Base-by-base conservation (phyloP, 2,888 invertebrate species). In the Colostygia pectinataria region DNA sequence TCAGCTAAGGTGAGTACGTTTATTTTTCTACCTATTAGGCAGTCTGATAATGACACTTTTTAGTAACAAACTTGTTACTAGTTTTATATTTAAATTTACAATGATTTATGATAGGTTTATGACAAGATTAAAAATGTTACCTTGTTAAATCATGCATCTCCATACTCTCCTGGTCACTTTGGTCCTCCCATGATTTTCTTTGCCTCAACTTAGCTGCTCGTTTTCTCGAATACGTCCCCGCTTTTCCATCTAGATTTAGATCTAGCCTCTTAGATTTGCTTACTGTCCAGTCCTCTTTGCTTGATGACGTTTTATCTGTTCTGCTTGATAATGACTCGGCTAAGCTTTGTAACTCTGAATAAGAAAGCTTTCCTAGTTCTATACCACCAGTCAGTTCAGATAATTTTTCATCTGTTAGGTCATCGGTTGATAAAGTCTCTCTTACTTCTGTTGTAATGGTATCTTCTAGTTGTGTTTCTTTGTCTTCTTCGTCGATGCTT, bases 131-230 rank as follows among this genome's bases (percentile, higher is more conserved):
- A 4, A 20, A 5, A 20, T 20, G 20, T 6, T 5, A 87, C 90
- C 90, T 77, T 2, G 93, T 93, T 13, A 94, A 79, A 59, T 94
- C 94, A 61, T 93, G 92, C 65, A 94, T 83, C 65, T 94, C 94
- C 68, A 93, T 87, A 10, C 92, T 92, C 63, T 95, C 95, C 58
- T 93, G 93, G 61, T 93, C 93, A 49, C 93, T 93, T 53, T 93
- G 93, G 55, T 94, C 94, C 57, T 95, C 94, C 94, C 94, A 95
- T 3, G 94, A 94, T 56, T 91, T 90, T 25, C 91, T 86, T 52
- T 92, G 91, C 46, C 83, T 85, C 18, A 91, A 61, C 54, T 87
- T 90, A 1, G 84, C 87, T 1, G 89, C 90, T 20, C 87, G 73
- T 57, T 85, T 88, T 44, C 85, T 82, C 75, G 87, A 90, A 83